Base-by-base conservation (phyloP, 1,140 invertebrate genomes). In the Apis florea region DNA sequence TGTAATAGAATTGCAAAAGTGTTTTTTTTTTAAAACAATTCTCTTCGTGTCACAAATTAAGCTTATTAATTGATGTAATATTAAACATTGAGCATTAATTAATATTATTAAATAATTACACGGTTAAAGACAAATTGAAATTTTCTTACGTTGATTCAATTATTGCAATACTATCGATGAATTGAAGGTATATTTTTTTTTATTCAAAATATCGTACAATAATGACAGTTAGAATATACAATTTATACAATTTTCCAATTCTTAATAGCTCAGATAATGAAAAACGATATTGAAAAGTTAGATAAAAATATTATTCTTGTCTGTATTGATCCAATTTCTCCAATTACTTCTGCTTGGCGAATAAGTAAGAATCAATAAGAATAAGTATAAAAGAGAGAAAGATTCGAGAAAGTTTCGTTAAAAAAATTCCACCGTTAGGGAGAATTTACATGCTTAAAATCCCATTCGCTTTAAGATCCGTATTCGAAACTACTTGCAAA, bases 401-500 rank as follows among this genome's bases (percentile, higher is more conserved):
- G 74, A 71, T 79, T 67, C 17, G 26, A 54, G 8, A n/a, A 80
- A 15, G 67, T 59, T 84, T 53, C 63, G 6, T 17, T 61, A 2
- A 19, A 49, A n/a, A n/a, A n/a, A n/a, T 12, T 47, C 24, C 47
- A 40, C 8, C 49, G 24, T 40, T 19, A 19, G 21, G 54, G 56
- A 40, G 19, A 31, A 67, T 26, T 11, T 53, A 59, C 76, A 66
- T 68, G 19, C 58, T 81, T 75, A 72, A 87, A 74, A 75, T 63
- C 54, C 54, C 81, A 31, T 64, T 59, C 70, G 54, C 61, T 69
- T 40, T 56, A 82, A 88, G 90, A 79, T 83, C 83, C 83, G 79
- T 67, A 85, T 90, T 92, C 83, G 83, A 83, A 86, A 81, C 82
- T 85, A 86, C 88, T 90, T 89, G 88, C 84, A 54, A 88, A 85